Evolutionary conservation across 2,797 vertebrate species (phyloP).

Genomic region (Sebastiscus tertius): DNA sequence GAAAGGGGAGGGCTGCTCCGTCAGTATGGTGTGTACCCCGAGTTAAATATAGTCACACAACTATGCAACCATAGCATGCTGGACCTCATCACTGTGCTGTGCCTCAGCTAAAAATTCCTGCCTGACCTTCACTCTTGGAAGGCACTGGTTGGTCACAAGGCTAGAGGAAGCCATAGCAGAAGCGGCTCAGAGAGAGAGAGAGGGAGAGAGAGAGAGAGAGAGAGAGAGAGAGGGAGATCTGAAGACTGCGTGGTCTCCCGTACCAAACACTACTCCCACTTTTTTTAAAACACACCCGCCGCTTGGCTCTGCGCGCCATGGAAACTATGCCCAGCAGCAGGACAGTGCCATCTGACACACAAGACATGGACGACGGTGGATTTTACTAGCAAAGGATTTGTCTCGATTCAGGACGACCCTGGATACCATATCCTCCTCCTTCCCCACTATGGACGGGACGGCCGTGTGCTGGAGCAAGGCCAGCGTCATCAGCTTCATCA

Average conservation of each 20-base stretch:
- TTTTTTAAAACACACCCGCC: constrained; percentile 62
- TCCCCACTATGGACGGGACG: constrained; percentile 89
- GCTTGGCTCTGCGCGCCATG: constrained; percentile 59
- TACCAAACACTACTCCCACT: constrained; percentile 63
- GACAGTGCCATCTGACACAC: constrained; percentile 51
- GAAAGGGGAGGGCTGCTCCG: constrained; percentile 85
- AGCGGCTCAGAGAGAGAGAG: constrained; percentile 27
- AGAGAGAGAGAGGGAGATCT: constrained; percentile 10
- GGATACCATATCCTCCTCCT: constrained; percentile 67
- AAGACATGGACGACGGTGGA: constrained; percentile 59
- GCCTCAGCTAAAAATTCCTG: constrained; percentile 93
- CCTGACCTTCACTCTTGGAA: constrained; percentile 89
- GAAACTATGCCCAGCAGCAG: constrained; percentile 55
- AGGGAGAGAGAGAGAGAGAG: constrained; percentile 14
- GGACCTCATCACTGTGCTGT: constrained; percentile 87
- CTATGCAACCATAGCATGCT: constrained; percentile 86
- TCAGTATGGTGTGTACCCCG: constrained; percentile 90
- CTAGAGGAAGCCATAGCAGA: constrained; percentile 66
- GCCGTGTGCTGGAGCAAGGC: constrained; percentile 94
- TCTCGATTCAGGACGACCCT: constrained; percentile 55
- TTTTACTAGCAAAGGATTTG: constrained; percentile 49
- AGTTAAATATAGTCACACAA: constrained; percentile 94
- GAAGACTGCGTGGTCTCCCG: constrained; percentile 43
- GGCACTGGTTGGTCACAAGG: constrained; percentile 82
- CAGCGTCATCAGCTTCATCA: constrained; percentile 94